A percentile compares a stretch with the other conserved stretches of the same genome.
Conservation (phyloP, 2,113 vertebrate genomes). For the Phrynosoma blainvillii region DNA sequence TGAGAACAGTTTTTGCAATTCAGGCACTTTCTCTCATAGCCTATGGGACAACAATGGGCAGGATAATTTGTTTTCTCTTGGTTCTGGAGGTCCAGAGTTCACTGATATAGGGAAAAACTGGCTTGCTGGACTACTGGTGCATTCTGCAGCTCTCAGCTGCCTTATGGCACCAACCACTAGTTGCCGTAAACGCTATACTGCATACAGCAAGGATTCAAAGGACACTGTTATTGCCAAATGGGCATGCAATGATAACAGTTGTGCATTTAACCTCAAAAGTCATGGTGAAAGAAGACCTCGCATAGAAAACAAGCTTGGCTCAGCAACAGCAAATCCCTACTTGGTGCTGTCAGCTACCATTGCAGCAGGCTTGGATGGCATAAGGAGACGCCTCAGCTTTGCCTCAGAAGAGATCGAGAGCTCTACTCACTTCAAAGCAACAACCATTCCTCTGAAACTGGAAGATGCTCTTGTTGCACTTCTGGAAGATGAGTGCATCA, state of each 20-base stretch:
- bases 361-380: conserved; percentile 90
- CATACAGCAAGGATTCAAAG: conserved; percentile 82
- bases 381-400: conserved; percentile 75
- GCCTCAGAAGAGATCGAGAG: conserved; percentile 65
- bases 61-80: conserved; percentile 82
- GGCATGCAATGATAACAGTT: conserved; percentile 90
- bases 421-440: conserved; percentile 65
- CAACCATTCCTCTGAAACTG: conserved; percentile 84
- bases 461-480: conserved; percentile 87
- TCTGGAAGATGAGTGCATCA: conserved; percentile 82
- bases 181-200: conserved; percentile 84
- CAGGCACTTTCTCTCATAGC: conserved; percentile 87
- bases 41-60: conserved; percentile 86
- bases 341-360: conserved; percentile 88
- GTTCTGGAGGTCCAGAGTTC: conserved; percentile 71
- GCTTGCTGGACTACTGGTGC: conserved; percentile 87
- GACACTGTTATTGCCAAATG: conserved; percentile 80
- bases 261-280: conserved; percentile 88
- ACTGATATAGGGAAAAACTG: conserved; percentile 86
- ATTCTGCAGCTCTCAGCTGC: conserved; percentile 91
- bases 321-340: conserved; percentile 92
- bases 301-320: conserved; percentile 91
- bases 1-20: conserved; percentile 86
- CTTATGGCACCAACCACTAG: conserved; percentile 86
- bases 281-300: conserved; percentile 83